A percentile compares a stretch with the other conserved stretches of the same genome.
Evolutionary conservation across 2,888 invertebrate species (phyloP).

Genomic region (Sminthurides aquaticus): DNA sequence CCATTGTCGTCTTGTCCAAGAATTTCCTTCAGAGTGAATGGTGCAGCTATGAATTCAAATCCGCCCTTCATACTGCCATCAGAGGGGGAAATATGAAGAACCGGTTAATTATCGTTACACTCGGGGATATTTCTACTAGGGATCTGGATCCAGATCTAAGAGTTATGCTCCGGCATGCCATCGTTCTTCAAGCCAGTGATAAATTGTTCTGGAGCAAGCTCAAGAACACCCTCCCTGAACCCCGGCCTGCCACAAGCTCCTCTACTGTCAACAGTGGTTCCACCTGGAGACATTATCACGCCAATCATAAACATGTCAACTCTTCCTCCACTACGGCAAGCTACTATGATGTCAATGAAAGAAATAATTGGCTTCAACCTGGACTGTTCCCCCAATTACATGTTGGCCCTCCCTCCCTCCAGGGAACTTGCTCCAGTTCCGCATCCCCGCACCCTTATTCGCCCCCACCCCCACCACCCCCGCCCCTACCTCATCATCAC

Average conservation of each 20-base stretch:
- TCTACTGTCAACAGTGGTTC: not conserved
- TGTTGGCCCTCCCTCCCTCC: not conserved
- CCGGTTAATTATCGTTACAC: slow-evolving; percentile 79
- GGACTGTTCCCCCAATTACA: slow-evolving; percentile 10
- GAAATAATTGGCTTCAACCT: slow-evolving; percentile 17
- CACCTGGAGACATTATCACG: not conserved
- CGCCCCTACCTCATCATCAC: slow-evolving; percentile 3
- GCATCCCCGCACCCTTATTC: slow-evolving; percentile 2
- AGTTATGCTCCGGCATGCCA: slow-evolving; percentile 77
- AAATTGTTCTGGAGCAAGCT: slow-evolving; percentile 94
- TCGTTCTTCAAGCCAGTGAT: slow-evolving; percentile 87
- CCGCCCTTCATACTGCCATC: slow-evolving; percentile 61
- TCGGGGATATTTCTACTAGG: slow-evolving; percentile 78
- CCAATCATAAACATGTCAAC: not conserved
- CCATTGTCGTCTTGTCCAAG: slow-evolving; percentile 81
- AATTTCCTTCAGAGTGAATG: slow-evolving; percentile 92
- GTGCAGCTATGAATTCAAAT: slow-evolving; percentile 89
- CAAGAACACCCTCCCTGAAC: slow-evolving; percentile 80
- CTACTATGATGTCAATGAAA: slow-evolving; percentile 17
- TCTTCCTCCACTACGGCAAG: not conserved
- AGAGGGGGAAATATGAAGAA: slow-evolving; percentile 55
- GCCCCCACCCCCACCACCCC: slow-evolving; percentile 3
- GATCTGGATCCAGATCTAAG: slow-evolving; percentile 85
- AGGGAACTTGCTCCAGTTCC: not conserved
- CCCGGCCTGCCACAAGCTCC: slow-evolving; percentile 44